Evolutionary conservation across 1,140 invertebrate species (phyloP).

Genomic region (Drosophila pseudoobscura): DNA sequence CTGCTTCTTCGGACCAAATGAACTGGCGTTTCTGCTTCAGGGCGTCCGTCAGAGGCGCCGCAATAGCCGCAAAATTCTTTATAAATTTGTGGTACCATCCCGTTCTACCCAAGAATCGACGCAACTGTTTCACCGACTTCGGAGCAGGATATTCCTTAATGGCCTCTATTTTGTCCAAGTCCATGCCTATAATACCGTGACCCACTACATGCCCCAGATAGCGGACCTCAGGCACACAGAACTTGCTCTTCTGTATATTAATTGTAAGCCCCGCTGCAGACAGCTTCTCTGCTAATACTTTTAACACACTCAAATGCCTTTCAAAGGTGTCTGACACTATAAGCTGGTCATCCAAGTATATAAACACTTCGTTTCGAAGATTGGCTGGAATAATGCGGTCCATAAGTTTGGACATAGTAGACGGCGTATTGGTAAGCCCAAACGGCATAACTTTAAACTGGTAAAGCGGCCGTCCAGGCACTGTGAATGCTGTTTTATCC

Average conservation of each 20-base stretch:
- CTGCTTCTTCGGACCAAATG: too few relatives aligned
- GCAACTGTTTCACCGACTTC: conserved; percentile 1
- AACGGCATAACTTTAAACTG: too few relatives aligned
- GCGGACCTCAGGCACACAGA: conserved; percentile 10
- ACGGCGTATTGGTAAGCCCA: too few relatives aligned
- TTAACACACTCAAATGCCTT: conserved; percentile 5
- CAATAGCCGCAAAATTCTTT: neutral
- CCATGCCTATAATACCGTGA: conserved; percentile 18
- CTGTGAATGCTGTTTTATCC: too few relatives aligned
- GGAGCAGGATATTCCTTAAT: conserved; percentile 8
- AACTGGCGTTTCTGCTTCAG: neutral
- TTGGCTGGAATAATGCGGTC: neutral
- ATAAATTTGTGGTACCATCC: neutral
- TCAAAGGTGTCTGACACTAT: conserved; percentile 10
- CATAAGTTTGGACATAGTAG: neutral
- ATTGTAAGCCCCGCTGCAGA: conserved; percentile 9
- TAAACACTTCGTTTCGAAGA: too few relatives aligned
- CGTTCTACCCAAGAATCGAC: neutral
- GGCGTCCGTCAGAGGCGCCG: neutral
- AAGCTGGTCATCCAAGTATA: neutral
- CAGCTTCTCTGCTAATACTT: neutral
- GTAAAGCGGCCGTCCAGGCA: too few relatives aligned
- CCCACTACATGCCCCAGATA: conserved; percentile 16
- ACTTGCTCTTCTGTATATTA: conserved; percentile 14
- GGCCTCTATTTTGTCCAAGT: conserved; percentile 9